phyloP scores from a whole-genome alignment of 2,797 vertebrate genomes.

The Meriones psammophilus region DNA sequence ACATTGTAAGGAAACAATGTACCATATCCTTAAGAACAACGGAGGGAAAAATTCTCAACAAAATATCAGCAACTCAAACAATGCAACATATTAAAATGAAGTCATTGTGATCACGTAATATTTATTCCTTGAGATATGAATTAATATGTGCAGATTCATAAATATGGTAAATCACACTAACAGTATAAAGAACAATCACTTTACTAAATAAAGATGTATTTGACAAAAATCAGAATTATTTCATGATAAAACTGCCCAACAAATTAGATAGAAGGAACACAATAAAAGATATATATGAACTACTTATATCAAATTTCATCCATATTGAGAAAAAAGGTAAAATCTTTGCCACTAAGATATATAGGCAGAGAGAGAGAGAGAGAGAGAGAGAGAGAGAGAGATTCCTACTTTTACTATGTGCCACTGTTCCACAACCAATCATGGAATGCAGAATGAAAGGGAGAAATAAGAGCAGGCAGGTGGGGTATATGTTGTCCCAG shows the following conservation, averaged over 20 bases:
- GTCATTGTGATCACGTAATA: neutral
- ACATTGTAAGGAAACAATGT: neutral
- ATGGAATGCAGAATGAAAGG: neutral
- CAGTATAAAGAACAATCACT: neutral
- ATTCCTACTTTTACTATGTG: neutral
- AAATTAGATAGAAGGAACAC: neutral
- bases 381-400: neutral
- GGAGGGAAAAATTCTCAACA: neutral
- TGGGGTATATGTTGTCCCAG: neutral
- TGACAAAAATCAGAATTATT: neutral
- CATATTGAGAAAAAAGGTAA: neutral
- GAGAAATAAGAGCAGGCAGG: neutral
- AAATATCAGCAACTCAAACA: neutral
- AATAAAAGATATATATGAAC: neutral
- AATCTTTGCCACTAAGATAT: neutral
- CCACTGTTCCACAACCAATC: neutral
- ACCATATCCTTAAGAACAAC: neutral
- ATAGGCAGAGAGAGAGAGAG: no score
- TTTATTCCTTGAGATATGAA: neutral
- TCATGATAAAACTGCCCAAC: neutral
- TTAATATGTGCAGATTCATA: neutral
- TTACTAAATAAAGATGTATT: neutral
- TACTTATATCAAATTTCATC: neutral
- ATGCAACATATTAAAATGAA: neutral
- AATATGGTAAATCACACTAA: neutral